A percentile compares a stretch with the other conserved stretches of the same genome.
phyloP scores from a whole-genome alignment of 2,113 vertebrate species.

The Sinocyclocheilus anshuiensis region DNA sequence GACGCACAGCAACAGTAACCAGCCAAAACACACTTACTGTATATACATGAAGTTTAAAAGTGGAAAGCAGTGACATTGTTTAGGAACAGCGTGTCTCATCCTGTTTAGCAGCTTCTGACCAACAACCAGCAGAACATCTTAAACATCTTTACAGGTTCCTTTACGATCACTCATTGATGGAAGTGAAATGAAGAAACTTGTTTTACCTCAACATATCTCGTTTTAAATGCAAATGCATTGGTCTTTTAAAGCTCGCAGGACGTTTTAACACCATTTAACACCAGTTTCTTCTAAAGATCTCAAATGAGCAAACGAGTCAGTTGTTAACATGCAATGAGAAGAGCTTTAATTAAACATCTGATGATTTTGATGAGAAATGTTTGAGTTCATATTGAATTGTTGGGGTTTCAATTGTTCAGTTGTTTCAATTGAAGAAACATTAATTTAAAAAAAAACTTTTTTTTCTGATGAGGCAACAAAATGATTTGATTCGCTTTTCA shows the following conservation, averaged over 20 bases:
- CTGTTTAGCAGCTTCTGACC: neutral
- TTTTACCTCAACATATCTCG: neutral
- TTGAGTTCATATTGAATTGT: neutral
- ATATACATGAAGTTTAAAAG: constrained; percentile 17
- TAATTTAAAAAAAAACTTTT: too few species aligned
- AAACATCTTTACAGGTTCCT: neutral
- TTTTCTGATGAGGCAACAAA: neutral
- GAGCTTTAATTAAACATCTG: neutral
- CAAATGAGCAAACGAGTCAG: neutral
- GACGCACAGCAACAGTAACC: constrained; percentile 35
- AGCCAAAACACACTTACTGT: constrained; percentile 23
- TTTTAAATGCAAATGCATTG: neutral
- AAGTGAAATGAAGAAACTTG: neutral
- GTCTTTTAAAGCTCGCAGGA: neutral
- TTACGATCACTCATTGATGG: neutral
- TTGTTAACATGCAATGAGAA: neutral
- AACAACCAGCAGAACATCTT: neutral
- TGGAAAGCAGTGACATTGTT: constrained; percentile 8
- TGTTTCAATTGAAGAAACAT: too few species aligned
- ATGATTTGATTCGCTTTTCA: neutral
- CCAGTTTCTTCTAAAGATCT: neutral
- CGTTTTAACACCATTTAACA: neutral
- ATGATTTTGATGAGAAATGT: neutral
- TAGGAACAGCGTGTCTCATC: constrained; percentile 6
- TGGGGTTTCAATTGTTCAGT: neutral